Evolutionary conservation across 1,140 invertebrate genomes (phyloP).

Genomic region (Drosophila novamexicana): DNA sequence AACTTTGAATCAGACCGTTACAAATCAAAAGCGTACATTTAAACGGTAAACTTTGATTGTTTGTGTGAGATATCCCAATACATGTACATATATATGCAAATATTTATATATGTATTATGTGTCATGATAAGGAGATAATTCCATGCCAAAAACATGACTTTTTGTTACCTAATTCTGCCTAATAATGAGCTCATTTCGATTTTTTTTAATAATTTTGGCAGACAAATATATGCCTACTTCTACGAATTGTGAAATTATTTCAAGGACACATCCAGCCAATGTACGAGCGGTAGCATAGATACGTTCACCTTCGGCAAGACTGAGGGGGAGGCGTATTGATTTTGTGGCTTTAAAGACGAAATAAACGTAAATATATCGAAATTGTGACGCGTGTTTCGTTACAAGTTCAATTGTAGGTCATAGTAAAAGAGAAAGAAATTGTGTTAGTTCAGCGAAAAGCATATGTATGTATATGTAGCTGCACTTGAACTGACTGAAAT

Average conservation of each 20-base stretch:
- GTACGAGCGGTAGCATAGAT: conserved; percentile 23
- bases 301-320: conserved; percentile 53
- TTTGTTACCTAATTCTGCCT: not conserved
- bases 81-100: too few relatives aligned
- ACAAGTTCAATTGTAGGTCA: conserved; percentile 81
- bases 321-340: conserved; percentile 63
- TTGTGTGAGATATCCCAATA: too few relatives aligned
- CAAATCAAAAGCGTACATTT: not conserved
- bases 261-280: conserved; percentile 18
- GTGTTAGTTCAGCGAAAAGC: conserved; percentile 63
- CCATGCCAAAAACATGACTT: not conserved
- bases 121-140: not conserved
- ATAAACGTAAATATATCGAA: conserved; percentile 34
- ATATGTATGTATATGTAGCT: conserved; percentile 6
- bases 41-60: too few relatives aligned
- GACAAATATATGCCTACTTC: conserved; percentile 2
- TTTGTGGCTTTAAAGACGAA: conserved; percentile 29
- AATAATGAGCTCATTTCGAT: not conserved
- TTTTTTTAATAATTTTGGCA: conserved; percentile 15
- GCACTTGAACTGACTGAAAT: conserved; percentile 67
- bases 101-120: not conserved
- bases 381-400: conserved; percentile 45
- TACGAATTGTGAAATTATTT: conserved; percentile 1
- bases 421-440: conserved; percentile 39
- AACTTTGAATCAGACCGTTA: conserved; percentile 24